Percentiles rank a stretch among this genome's conserved stretches.
These are phyloP conservation scores for Euwallacea similis DNA, from an alignment of 1,140 invertebrate species.

Conservation along the genomic window DNA sequence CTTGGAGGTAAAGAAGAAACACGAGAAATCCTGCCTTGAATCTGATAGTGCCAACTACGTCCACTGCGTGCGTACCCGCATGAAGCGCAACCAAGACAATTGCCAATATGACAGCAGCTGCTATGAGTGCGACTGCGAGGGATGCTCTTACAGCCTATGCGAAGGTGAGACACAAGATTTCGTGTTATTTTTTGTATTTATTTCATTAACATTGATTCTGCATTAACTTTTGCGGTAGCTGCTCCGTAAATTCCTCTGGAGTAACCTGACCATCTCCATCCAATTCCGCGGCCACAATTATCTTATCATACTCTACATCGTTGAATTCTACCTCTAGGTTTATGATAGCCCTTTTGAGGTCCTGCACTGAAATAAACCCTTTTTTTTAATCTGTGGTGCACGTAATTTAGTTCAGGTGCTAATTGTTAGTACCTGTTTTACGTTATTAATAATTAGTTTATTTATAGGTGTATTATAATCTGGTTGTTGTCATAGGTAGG, in stretches of 20 bases:
- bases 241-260: conserved; percentile 62
- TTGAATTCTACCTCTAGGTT: conserved; percentile 89
- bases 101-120: conserved; percentile 14
- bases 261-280: conserved; percentile 88
- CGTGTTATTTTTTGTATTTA: neutral
- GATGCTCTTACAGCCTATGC: conserved; percentile 28
- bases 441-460: too few species aligned
- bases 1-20: conserved; percentile 14
- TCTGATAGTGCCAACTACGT: conserved; percentile 22
- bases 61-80: conserved; percentile 25
- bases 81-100: conserved; percentile 22
- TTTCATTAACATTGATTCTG: neutral
- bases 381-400: too few species aligned
- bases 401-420: too few species aligned
- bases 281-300: conserved; percentile 89
- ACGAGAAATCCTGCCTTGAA: conserved; percentile 26
- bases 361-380: conserved; percentile 84
- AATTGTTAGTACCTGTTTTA: too few species aligned
- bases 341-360: conserved; percentile 91
- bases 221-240: conserved; percentile 19
- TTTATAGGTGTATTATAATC: too few species aligned
- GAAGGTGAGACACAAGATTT: conserved; percentile 16
- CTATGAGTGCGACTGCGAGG: conserved; percentile 28
- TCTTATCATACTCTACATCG: conserved; percentile 88
- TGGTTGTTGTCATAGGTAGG: too few species aligned